These are phyloP conservation scores for Pelagia noctiluca DNA, from an alignment of 30 jellyfish, hydroid and myxozoan species.

Conservation along the genomic window DNA sequence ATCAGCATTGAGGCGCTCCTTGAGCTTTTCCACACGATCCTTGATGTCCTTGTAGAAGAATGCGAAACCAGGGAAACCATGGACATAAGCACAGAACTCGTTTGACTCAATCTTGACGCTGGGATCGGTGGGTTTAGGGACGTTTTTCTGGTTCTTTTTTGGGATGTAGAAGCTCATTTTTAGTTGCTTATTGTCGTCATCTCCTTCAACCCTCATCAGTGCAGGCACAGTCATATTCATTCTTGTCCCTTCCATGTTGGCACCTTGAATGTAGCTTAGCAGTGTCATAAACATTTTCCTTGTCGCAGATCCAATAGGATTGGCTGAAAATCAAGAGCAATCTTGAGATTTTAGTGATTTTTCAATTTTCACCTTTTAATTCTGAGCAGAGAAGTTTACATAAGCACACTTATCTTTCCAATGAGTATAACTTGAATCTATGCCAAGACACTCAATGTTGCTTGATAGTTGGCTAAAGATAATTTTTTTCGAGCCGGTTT, in stretches of 20 bases:
- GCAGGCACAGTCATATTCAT: slow-evolving; percentile 77
- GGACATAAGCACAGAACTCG: slow-evolving; percentile 64
- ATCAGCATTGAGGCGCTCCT: slow-evolving; percentile 39
- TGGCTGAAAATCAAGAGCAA: not conserved
- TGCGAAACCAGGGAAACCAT: slow-evolving; percentile 43
- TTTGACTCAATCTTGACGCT: not conserved
- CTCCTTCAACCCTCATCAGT: slow-evolving; percentile 13
- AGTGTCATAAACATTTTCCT: slow-evolving; percentile 40
- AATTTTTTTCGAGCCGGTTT: no score
- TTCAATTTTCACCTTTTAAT: no score
- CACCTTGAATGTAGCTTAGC: slow-evolving; percentile 55
- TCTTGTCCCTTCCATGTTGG: slow-evolving; percentile 8
- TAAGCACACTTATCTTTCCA: no score
- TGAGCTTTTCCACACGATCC: slow-evolving; percentile 32
- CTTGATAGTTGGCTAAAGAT: no score
- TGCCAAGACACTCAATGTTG: no score
- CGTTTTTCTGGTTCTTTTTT: slow-evolving; percentile 3
- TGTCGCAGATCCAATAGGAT: not conserved
- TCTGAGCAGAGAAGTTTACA: no score
- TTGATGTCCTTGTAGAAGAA: not conserved
- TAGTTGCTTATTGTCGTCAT: not conserved
- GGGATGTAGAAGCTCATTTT: slow-evolving; percentile 75
- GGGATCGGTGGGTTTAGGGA: slow-evolving; percentile 52
- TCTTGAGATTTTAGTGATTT: no score
- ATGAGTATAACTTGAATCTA: no score